Evolutionary conservation across 2,888 invertebrate species (phyloP), one percentile per base, ranked within the genome.

Genomic region (Eristalis arbustorum): DNA sequence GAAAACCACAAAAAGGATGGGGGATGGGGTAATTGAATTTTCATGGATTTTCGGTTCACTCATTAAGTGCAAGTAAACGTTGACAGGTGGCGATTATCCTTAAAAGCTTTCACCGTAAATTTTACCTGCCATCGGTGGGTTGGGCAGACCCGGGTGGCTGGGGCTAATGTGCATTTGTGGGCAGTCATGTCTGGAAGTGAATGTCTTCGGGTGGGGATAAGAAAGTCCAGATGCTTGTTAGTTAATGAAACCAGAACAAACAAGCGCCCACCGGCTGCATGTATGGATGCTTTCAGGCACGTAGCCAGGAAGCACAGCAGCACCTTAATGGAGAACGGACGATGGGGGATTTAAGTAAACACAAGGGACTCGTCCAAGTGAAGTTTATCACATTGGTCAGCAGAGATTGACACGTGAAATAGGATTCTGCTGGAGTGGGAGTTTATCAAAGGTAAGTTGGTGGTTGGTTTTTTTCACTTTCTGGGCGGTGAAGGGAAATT

Each of bases 41-140:
- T 78, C 79, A 62, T 67, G 73, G 62, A 79, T 79, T 73, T 67
- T 67, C 57, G 66, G 73, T 67, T 56, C 67, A 56, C 67, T 73
- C 79, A 73, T 73, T 79, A 73, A 67, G 61, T 67, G 73, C 42
- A 79, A 79, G 78, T 72, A 67, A 72, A 66, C 67, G 79, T 67
- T 79, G 79, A 79, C 73, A 79, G 73, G 79, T 73, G 62, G 79
- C 67, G 79, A 79, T 73, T 79, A 79, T 79, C 73, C 73, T 73
- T 79, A 73, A 79, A 68, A 79, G 79, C 79, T 79, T 79, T 71
- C 67, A 66, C 31, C 59, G 61, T 72, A 49, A 66, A 72, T 79
- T 79, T 78, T 18, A 18, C 34, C 49, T 72, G 8, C 31, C 31
- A 31, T 10, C 1, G 10, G 31, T 8, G 5, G 31, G 6, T 8